Evolutionary conservation across 2,113 vertebrate species (phyloP).

Genomic region (Protobothrops mucrosquamatus): DNA sequence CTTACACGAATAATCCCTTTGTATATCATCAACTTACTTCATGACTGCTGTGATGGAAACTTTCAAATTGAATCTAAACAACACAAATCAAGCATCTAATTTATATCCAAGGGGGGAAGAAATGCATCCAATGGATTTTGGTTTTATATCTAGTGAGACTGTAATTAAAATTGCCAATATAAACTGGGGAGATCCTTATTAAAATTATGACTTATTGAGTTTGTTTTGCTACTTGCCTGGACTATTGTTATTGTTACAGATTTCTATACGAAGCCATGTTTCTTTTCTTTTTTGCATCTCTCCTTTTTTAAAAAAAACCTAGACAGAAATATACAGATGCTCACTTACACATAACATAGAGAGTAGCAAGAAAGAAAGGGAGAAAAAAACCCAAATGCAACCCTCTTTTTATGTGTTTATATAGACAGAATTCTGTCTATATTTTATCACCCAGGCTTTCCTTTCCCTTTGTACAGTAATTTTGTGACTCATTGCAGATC

Average conservation of each 20-base stretch:
- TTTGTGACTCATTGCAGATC: conserved; percentile 74
- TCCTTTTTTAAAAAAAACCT: neutral
- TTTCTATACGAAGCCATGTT: conserved; percentile 43
- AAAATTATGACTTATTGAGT: neutral
- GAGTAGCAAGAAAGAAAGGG: neutral
- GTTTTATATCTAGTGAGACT: neutral
- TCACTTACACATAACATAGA: neutral
- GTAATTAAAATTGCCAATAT: neutral
- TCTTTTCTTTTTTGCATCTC: conserved; percentile 6
- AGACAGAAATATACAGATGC: neutral
- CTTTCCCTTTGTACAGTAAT: conserved; percentile 79
- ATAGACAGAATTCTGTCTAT: conserved; percentile 75
- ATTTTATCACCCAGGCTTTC: conserved; percentile 64
- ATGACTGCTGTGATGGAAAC: neutral
- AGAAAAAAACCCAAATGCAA: neutral
- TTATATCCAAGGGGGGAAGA: conserved; percentile 48
- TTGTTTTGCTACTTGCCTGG: neutral
- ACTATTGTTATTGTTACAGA: conserved; percentile 42
- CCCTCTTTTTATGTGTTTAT: conserved; percentile 74
- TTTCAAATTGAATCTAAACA: conserved; percentile 40
- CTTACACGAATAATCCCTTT: neutral
- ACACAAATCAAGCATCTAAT: conserved; percentile 30
- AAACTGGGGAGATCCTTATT: neutral
- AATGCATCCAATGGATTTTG: conserved; percentile 21
- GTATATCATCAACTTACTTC: neutral